Evolutionary conservation across 2,113 vertebrate species (phyloP).

Genomic region (Oxyruncus cristatus): DNA sequence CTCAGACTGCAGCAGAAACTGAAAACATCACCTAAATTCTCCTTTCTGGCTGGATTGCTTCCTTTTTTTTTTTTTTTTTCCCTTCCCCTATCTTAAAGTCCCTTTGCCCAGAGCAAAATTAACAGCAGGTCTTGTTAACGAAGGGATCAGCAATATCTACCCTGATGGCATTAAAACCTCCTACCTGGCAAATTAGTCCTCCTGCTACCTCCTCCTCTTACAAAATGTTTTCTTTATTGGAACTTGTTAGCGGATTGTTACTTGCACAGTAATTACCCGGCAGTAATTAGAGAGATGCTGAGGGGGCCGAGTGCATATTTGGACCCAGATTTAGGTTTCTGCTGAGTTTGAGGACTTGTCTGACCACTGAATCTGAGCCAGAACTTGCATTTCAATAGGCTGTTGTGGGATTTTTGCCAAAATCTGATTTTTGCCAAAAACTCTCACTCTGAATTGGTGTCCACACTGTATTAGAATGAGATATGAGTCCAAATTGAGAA

Average conservation of each 20-base stretch:
- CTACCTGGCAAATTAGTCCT: constrained; percentile 17
- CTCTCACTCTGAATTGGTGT: accelerated
- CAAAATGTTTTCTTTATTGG: constrained; percentile 38
- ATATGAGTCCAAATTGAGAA: accelerated
- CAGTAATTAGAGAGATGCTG: neutral
- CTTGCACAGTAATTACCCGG: neutral
- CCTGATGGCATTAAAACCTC: constrained; percentile 6
- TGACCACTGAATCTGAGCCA: neutral
- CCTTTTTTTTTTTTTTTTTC: neutral
- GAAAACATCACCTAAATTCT: neutral
- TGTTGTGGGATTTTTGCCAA: neutral
- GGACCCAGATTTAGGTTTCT: neutral
- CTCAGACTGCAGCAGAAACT: neutral
- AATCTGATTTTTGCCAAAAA: neutral
- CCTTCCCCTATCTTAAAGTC: neutral
- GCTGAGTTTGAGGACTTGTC: neutral
- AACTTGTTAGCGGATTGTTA: neutral
- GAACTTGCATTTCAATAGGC: neutral
- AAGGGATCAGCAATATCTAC: neutral
- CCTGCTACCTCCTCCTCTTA: neutral
- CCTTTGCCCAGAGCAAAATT: neutral
- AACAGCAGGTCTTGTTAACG: neutral
- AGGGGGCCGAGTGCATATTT: neutral
- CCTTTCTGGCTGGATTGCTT: neutral
- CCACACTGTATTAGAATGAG: accelerated